Conservation (phyloP, 2,113 vertebrate species). For the Tamias sibiricus region DNA sequence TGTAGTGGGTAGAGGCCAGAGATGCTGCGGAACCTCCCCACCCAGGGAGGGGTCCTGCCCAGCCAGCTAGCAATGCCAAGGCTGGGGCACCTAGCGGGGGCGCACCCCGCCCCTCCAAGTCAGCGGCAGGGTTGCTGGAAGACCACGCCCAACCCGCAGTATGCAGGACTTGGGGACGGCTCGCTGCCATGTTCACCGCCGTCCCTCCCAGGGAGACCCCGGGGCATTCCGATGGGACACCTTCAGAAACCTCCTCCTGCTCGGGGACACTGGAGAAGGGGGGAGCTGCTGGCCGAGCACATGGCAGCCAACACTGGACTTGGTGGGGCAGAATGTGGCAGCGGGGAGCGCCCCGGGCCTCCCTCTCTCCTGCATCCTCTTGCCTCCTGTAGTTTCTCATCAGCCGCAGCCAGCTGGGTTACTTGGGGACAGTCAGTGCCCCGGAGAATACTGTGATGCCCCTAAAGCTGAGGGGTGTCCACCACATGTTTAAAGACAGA, state of each 20-base stretch:
- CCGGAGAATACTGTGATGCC: fast-evolving
- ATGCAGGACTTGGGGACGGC: not conserved
- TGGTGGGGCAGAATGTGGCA: not conserved
- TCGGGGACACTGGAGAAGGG: not conserved
- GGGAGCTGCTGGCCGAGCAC: not conserved
- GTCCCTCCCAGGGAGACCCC: not conserved
- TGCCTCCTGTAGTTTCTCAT: not conserved
- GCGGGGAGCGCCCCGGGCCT: not conserved
- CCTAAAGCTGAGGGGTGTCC: fast-evolving
- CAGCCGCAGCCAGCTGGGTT: not conserved
- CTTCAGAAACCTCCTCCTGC: not conserved
- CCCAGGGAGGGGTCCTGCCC: fast-evolving
- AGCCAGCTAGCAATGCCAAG: fast-evolving
- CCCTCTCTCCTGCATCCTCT: not conserved
- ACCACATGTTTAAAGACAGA: not conserved
- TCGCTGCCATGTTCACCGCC: not conserved
- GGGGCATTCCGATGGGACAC: not conserved
- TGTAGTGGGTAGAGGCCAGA: not conserved
- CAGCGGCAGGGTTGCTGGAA: too few relatives aligned
- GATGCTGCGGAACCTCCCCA: not conserved
- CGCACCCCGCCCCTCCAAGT: too few relatives aligned
- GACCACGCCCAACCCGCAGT: fast-evolving
- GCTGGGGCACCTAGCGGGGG: not conserved
- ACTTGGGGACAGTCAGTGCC: not conserved
- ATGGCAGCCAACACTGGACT: not conserved